Evolutionary conservation across 2,113 vertebrate species (phyloP).

Genomic region (Podarcis muralis): DNA sequence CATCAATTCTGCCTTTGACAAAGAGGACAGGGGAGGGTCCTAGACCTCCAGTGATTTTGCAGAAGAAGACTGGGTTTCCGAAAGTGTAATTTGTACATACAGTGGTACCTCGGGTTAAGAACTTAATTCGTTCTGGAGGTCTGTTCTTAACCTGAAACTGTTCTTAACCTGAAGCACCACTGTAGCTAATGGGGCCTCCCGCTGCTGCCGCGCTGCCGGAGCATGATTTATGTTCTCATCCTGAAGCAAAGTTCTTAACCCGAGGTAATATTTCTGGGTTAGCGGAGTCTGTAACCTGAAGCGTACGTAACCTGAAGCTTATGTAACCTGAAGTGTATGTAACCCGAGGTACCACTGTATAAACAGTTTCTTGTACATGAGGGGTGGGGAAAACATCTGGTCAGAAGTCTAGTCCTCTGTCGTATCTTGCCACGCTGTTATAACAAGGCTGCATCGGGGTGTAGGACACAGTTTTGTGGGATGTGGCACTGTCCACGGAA

Average conservation of each 20-base stretch:
- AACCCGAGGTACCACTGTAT: background rate
- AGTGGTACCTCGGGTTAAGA: no score
- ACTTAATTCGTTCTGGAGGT: no score
- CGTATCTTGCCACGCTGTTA: background rate
- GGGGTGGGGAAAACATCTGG: background rate
- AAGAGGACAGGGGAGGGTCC: background rate
- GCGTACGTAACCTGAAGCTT: no score
- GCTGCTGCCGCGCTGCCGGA: no score
- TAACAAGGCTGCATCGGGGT: background rate
- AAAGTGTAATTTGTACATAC: background rate
- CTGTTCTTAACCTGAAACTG: no score
- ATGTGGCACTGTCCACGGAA: background rate
- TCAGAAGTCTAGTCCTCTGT: background rate
- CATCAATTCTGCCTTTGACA: background rate
- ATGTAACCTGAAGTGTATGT: no score
- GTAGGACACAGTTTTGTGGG: background rate
- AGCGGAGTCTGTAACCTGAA: no score
- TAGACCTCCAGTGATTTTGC: background rate
- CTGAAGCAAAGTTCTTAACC: no score
- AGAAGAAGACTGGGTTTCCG: background rate
- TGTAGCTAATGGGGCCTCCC: no score
- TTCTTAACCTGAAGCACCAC: no score
- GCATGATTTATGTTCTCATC: no score
- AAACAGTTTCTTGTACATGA: background rate
- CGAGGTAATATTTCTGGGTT: no score